phyloP scores from a whole-genome alignment of 2,113 vertebrate genomes.

The Pan paniscus region DNA sequence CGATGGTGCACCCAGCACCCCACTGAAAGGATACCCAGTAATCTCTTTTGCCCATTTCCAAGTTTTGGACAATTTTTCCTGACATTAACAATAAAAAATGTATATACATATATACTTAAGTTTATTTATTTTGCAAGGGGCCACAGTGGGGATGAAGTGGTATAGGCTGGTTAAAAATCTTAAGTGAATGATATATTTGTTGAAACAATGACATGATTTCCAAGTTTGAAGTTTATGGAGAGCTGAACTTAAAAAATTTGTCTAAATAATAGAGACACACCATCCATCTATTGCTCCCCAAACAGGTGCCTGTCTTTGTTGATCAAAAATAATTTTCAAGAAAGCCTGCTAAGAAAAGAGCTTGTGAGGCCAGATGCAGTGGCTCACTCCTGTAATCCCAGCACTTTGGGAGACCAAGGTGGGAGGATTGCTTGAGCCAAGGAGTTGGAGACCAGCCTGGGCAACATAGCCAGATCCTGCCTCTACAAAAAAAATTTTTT shows the following conservation, averaged over 20 bases:
- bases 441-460: no score
- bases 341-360: slow-evolving; percentile 1
- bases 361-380: no score
- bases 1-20: neutral
- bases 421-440: no score
- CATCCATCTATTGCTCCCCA: neutral
- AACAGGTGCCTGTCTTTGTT: slow-evolving; percentile 6
- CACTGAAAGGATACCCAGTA: neutral
- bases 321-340: slow-evolving; percentile 58
- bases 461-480: no score
- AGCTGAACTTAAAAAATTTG: neutral
- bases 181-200: neutral
- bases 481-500: no score
- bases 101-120: neutral
- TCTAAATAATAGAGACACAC: neutral
- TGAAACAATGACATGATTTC: neutral
- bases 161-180: neutral
- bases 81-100: neutral
- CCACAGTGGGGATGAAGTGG: neutral
- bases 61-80: neutral
- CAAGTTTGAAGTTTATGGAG: neutral
- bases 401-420: no score
- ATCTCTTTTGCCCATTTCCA: neutral
- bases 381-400: no score
- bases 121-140: neutral